A percentile compares a stretch with the other conserved stretches of the same genome.
These are phyloP conservation scores for Isichthys henryi DNA, from an alignment of 2,113 vertebrate genomes.

Conservation along the genomic window DNA sequence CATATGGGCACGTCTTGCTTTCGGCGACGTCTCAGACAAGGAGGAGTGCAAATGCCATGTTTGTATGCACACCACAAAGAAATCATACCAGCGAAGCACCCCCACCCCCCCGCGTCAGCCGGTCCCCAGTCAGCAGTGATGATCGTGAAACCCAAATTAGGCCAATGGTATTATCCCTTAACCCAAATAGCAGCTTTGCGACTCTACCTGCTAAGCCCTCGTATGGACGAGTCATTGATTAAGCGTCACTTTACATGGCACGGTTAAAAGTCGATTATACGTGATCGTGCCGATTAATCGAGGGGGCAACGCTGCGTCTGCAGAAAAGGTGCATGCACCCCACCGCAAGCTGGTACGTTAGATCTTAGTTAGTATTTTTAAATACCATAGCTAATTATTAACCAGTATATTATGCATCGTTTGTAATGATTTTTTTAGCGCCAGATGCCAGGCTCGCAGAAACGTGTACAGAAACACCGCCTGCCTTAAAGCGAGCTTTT, in stretches of 20 bases:
- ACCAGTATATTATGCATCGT: neutral
- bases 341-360: neutral
- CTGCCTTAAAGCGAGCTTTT: neutral
- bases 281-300: neutral
- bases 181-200: neutral
- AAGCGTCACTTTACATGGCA: neutral
- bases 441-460: neutral
- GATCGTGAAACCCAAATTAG: neutral
- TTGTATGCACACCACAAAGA: neutral
- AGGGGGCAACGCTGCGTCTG: neutral
- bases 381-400: neutral
- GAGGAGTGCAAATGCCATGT: neutral
- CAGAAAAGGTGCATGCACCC: neutral
- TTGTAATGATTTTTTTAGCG: neutral
- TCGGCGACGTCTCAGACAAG: neutral
- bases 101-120: neutral
- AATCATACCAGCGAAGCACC: neutral
- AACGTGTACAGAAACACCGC: neutral
- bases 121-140: neutral
- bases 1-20: neutral
- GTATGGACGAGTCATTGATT: neutral
- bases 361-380: neutral
- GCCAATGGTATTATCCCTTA: neutral
- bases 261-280: slow-evolving; percentile 9
- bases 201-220: neutral